Evolutionary conservation across 2,888 invertebrate species (phyloP).

Genomic region (Hydriomena furcata): DNA sequence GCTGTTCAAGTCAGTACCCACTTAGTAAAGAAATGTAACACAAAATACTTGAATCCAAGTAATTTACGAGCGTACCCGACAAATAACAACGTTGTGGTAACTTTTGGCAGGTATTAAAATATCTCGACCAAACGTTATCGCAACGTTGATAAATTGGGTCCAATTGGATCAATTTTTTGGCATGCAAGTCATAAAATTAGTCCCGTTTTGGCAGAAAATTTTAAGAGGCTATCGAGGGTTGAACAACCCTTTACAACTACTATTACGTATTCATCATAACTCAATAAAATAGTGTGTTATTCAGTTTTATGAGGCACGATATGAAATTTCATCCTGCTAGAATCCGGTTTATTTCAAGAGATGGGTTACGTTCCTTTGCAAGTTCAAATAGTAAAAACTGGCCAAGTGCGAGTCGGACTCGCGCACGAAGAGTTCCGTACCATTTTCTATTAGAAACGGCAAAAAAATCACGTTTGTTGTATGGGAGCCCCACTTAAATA

Average conservation of each 20-base stretch:
- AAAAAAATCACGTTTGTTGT: conserved; percentile 1
- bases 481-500: too few relatives aligned
- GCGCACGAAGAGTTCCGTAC: too few relatives aligned
- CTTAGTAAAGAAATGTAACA: too few relatives aligned
- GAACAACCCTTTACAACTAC: not conserved
- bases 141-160: not conserved
- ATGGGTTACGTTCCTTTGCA: conserved; percentile 8
- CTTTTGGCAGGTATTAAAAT: too few relatives aligned
- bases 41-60: too few relatives aligned
- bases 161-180: not conserved
- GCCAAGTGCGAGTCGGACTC: too few relatives aligned
- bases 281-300: conserved; percentile 35
- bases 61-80: too few relatives aligned
- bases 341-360: conserved; percentile 24
- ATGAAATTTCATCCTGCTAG: conserved; percentile 28
- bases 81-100: too few relatives aligned
- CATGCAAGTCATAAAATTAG: conserved; percentile 6
- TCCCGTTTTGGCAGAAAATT: not conserved
- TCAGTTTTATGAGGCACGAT: conserved; percentile 29
- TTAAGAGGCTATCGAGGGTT: not conserved
- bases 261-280: conserved; percentile 22
- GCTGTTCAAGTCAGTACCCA: too few relatives aligned
- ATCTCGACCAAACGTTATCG: too few relatives aligned
- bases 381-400: conserved; percentile 9
- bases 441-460: too few relatives aligned